A percentile compares a stretch with the other conserved stretches of the same genome.
Conservation (phyloP, 2,113 vertebrate species). For the Leptobrachium ailaonicum region DNA sequence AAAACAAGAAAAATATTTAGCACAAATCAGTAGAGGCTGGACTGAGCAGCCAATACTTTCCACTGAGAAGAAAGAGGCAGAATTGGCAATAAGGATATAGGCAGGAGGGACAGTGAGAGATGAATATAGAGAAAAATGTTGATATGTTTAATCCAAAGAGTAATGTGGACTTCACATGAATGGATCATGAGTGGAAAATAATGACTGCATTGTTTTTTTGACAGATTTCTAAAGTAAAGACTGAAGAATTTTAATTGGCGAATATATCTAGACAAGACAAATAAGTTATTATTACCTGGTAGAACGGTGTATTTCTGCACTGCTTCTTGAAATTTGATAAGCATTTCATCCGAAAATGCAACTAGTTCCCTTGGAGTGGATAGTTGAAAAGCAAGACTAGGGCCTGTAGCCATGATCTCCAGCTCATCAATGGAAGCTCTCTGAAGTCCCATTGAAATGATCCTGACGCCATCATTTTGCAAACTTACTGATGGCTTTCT, state of each 20-base stretch:
- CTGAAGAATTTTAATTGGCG: no score
- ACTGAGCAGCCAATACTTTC: no score
- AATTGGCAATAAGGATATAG: no score
- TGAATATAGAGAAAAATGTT: background rate
- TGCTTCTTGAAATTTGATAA: conserved; percentile 49
- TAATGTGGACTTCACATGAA: no score
- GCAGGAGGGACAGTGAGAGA: no score
- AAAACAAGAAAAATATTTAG: no score
- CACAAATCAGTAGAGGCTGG: no score
- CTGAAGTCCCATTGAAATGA: conserved; percentile 59
- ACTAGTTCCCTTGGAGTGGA: conserved; percentile 46
- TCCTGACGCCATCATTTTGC: conserved; percentile 55
- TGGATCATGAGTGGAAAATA: no score
- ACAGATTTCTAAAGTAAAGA: no score
- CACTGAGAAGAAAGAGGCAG: no score
- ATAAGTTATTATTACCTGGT: conserved; percentile 38
- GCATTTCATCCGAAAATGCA: conserved; percentile 55
- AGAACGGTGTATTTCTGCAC: background rate
- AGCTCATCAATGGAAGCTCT: conserved; percentile 47
- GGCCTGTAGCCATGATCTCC: conserved; percentile 55
- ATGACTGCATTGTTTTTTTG: no score
- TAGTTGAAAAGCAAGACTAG: conserved; percentile 50
- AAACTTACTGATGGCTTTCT: conserved; percentile 47
- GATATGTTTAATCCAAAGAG: background rate
- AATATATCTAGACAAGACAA: background rate